phyloP scores from a whole-genome alignment of 2,797 vertebrate species.

The Threskiornis aethiopicus region DNA sequence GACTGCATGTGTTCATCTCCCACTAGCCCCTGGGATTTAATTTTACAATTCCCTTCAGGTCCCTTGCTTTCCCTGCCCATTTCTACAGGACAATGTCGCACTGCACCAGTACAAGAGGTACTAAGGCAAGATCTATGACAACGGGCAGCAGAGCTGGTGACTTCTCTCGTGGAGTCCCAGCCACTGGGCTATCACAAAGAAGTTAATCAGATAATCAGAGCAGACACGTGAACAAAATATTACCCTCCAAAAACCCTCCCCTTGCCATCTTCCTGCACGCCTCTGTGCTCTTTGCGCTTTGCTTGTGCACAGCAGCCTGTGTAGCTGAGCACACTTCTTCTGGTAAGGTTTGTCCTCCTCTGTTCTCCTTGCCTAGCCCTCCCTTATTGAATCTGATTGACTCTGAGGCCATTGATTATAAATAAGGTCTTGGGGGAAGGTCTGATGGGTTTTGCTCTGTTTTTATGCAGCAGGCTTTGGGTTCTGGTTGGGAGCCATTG shows the following conservation, averaged over 20 bases:
- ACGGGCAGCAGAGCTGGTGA: neutral
- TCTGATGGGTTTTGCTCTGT: constrained; percentile 1
- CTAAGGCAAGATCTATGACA: neutral
- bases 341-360: neutral
- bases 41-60: neutral
- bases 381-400: constrained; percentile 7
- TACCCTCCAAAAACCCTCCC: neutral
- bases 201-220: neutral
- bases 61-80: neutral
- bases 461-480: neutral
- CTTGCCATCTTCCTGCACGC: neutral
- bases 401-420: constrained; percentile 38
- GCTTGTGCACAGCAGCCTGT: neutral
- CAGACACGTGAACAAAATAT: neutral
- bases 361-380: neutral
- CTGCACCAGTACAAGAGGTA: neutral
- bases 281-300: neutral
- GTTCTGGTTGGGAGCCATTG: neutral
- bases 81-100: neutral
- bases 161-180: neutral
- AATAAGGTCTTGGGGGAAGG: constrained; percentile 22
- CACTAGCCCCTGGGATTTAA: neutral
- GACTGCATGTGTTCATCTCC: neutral
- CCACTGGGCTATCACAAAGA: neutral
- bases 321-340: neutral